Evolutionary conservation across 1,140 invertebrate genomes (phyloP), one percentile per base, ranked within the genome.

Genomic region (Bradysia coprophila): DNA sequence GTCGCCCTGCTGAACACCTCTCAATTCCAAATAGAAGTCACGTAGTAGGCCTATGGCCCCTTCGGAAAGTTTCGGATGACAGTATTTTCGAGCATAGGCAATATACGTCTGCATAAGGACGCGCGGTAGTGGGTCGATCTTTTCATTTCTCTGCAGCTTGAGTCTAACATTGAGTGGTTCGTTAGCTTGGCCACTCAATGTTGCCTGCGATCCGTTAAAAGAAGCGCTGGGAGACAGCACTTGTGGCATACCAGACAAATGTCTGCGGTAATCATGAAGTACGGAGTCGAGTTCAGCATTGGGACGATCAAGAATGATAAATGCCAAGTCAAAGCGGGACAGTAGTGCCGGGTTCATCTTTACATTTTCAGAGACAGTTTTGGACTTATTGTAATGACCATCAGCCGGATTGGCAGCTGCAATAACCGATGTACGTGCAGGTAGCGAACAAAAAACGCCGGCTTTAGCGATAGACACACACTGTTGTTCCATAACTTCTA

Each of bases 401-500:
- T 76, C 76, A 10, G 76, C 71, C 5, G 91, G 89, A 71, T 96
- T 96, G 13, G 90, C 91, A 22, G 89, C 90, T 34, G 89, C 91
- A 18, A 96, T 65, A 32, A 96, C 78, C 1, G 86, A 82, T 1
- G 86, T 80, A 38, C 82, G 67, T 1, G 86, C 79, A 22, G 81
- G 76, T 31, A 94, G 63, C 38, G 75, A 81, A 59, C 76, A 83
- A 46, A 82, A 72, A 13, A 81, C 67, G n/a, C 82, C 81, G 16
- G 82, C 81, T 61, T 94, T 91, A 1, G 89, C 87, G 43, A 96
- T 75, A 55, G 85, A 90, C 2, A 95, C 78, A 43, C 78, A 76
- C 50, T 93, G 83, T 51, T 94, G 89, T 60, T 96, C 91, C 89
- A 97, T 94, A 11, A 85, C 85, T 71, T 96, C 91, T 33, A 95